A percentile compares a stretch with the other conserved stretches of the same genome.
phyloP scores from a whole-genome alignment of 2,797 vertebrate species.

The Peromyscus eremicus region DNA sequence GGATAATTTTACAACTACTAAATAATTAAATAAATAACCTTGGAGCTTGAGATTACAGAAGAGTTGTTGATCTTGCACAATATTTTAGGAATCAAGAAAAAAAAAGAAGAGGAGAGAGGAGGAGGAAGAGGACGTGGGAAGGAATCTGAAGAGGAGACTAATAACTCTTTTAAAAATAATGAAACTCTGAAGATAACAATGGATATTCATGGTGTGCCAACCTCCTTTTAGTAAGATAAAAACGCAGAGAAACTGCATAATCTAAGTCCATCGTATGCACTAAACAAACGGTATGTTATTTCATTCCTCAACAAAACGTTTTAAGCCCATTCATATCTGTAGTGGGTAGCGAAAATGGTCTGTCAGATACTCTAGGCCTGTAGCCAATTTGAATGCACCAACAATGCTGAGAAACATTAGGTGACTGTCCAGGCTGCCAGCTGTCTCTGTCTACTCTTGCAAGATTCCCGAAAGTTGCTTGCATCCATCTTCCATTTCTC shows the following conservation, averaged over 20 bases:
- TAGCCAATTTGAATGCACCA: no score
- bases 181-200: slow-evolving; percentile 58
- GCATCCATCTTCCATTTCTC: no score
- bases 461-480: no score
- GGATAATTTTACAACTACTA: slow-evolving; percentile 72
- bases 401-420: no score
- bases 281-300: background rate
- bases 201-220: background rate
- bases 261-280: slow-evolving; percentile 34
- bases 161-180: background rate
- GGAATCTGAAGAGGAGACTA: slow-evolving; percentile 65
- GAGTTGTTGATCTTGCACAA: background rate
- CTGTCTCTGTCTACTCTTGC: no score
- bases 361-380: no score
- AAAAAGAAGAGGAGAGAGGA: background rate
- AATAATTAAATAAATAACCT: slow-evolving; percentile 81
- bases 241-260: slow-evolving; percentile 16
- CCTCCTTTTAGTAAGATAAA: slow-evolving; percentile 47
- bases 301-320: background rate
- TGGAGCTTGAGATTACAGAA: background rate
- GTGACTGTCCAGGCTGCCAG: no score
- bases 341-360: no score
- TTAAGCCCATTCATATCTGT: background rate
- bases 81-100: background rate
- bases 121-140: background rate